Conservation (phyloP, 2,888 invertebrate species). For the Fragum whitleyi region DNA sequence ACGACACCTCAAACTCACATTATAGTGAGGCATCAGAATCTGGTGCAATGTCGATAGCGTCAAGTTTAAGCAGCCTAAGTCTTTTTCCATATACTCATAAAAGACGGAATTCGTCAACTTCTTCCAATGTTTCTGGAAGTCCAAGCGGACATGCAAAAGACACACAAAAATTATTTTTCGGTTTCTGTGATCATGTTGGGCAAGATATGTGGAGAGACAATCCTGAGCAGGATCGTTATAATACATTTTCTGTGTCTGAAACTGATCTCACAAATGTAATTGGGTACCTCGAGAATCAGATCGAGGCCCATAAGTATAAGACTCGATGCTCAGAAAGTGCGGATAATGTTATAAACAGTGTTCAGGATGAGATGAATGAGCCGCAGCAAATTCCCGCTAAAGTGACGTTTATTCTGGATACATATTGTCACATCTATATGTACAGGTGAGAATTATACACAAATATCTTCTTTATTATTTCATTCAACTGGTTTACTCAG, state of each 20-base stretch:
- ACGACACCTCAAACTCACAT: constrained; percentile 62
- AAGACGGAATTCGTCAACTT: constrained; percentile 50
- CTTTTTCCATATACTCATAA: constrained; percentile 54
- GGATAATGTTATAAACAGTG: constrained; percentile 66
- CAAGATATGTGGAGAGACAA: constrained; percentile 80
- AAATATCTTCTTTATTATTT: neutral
- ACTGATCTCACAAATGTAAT: constrained; percentile 79
- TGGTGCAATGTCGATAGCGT: constrained; percentile 60
- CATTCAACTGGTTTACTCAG: too few species aligned
- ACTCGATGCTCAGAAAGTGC: constrained; percentile 54
- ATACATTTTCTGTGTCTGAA: constrained; percentile 81
- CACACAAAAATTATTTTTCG: constrained; percentile 35
- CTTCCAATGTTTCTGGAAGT: constrained; percentile 44
- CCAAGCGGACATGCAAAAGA: constrained; percentile 25
- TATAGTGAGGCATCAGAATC: constrained; percentile 60
- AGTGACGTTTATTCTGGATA: constrained; percentile 80
- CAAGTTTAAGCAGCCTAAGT: constrained; percentile 62
- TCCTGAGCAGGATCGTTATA: constrained; percentile 78
- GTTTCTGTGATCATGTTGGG: constrained; percentile 63
- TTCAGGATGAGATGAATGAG: constrained; percentile 61
- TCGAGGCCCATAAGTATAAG: constrained; percentile 67
- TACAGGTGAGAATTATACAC: constrained; percentile 75
- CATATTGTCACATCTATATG: constrained; percentile 81
- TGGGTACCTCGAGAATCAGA: constrained; percentile 78
- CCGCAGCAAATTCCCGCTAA: constrained; percentile 73